Base-by-base conservation (phyloP, 2,888 invertebrate genomes). In the Bimastos eiseni region DNA sequence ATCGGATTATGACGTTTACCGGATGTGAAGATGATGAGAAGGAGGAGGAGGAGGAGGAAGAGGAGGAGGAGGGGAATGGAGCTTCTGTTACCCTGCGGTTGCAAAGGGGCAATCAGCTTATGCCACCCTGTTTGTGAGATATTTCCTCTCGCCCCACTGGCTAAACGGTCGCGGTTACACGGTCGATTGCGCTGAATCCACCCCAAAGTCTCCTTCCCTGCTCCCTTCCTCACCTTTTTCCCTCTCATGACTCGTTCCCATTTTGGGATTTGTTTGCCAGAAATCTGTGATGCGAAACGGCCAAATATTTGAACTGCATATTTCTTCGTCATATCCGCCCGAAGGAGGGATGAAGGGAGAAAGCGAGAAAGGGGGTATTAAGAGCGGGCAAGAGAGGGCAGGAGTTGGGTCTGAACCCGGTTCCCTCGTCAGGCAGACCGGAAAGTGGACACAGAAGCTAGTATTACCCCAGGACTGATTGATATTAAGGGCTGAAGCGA, bases 1-100 rank as follows among this genome's bases (percentile, higher is more conserved):
- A n/a, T 70, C 70, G 70, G 70, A 70, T 70, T 70, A 70, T 70
- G 70, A 70, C 70, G n/a, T 70, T n/a, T 70, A 70, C 70, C 70
- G 70, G 70, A 70, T 70, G 70, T 70, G 70, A 70, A n/a, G 70
- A n/a, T 70, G 70, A 70, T n/a, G 30, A 17, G 49, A 3, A 49
- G 15, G 49, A n/a, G 30, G n/a, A n/a, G n/a, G n/a, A n/a, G n/a
- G n/a, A n/a, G n/a, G 49, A 49, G 55, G 55, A 30, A 13, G 24
- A 30, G 5, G 55, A 55, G 70, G 70, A 5, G 30, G 70, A 70
- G 30, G 70, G 11, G 30, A 13, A n/a, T 6, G 30, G 70, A n/a
- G 15, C 8, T 70, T 70, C 70, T n/a, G 2, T 70, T n/a, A 70
- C 70, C 70, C 70, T 0, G n/a, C n/a, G 70, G 8, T 70, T 70